These are phyloP conservation scores for Chironomus tentans DNA, from an alignment of 2,888 invertebrate species.

Conservation along the genomic window DNA sequence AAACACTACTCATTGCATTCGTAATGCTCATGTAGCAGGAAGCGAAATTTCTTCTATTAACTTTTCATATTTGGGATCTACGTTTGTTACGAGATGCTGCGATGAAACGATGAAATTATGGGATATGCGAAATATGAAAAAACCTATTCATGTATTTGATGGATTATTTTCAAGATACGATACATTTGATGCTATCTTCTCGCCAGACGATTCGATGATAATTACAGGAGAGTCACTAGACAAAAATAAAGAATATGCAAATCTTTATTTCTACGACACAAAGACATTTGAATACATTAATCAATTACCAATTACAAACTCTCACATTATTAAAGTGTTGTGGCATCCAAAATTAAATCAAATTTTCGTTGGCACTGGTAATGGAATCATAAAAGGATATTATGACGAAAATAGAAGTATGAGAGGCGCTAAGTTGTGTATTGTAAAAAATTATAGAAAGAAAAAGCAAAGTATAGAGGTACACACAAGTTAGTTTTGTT, in stretches of 20 bases:
- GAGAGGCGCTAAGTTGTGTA: slow-evolving; percentile 84
- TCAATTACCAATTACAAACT: slow-evolving; percentile 65
- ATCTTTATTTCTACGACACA: slow-evolving; percentile 69
- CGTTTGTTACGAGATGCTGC: slow-evolving; percentile 71
- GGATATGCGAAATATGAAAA: slow-evolving; percentile 79
- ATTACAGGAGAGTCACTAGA: slow-evolving; percentile 79
- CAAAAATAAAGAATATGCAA: slow-evolving; percentile 54
- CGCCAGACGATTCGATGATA: slow-evolving; percentile 84
- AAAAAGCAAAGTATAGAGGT: slow-evolving; percentile 68
- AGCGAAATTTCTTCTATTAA: slow-evolving; percentile 73
- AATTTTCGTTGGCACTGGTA: slow-evolving; percentile 84
- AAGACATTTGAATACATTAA: slow-evolving; percentile 65
- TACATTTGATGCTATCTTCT: slow-evolving; percentile 73
- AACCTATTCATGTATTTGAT: slow-evolving; percentile 58
- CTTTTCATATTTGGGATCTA: slow-evolving; percentile 78
- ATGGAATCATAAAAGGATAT: slow-evolving; percentile 80
- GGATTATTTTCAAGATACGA: slow-evolving; percentile 77
- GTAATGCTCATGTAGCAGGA: slow-evolving; percentile 72
- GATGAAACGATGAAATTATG: slow-evolving; percentile 94
- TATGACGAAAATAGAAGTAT: slow-evolving; percentile 82
- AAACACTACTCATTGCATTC: slow-evolving; percentile 66
- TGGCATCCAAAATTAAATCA: slow-evolving; percentile 99
- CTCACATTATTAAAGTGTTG: slow-evolving; percentile 75
- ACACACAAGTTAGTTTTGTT: no score
- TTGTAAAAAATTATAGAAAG: slow-evolving; percentile 69